Evolutionary conservation across 2,797 vertebrate species (phyloP).

Genomic region (Dicrostonyx torquatus): DNA sequence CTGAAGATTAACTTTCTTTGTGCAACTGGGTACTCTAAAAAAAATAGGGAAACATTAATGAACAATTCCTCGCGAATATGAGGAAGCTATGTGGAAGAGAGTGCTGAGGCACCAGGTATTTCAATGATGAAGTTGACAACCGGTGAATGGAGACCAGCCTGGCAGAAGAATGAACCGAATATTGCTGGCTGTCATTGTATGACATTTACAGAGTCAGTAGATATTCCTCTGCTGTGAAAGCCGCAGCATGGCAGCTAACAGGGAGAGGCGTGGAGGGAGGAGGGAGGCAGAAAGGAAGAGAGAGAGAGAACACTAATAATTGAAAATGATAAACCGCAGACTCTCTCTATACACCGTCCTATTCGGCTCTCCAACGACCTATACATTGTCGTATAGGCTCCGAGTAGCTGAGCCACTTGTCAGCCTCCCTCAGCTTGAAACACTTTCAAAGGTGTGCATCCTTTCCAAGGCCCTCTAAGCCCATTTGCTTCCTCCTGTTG

Average conservation of each 20-base stretch:
- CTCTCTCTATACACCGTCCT: background rate
- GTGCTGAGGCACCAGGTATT: background rate
- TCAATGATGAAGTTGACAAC: background rate
- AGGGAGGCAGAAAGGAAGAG: no score
- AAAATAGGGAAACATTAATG: slow-evolving; percentile 4
- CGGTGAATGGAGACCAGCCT: background rate
- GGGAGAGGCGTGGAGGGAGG: background rate
- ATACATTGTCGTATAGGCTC: background rate
- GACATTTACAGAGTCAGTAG: slow-evolving; percentile 15
- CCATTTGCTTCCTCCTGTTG: background rate
- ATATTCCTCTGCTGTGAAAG: background rate
- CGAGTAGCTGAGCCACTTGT: background rate
- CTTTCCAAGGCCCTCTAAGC: background rate
- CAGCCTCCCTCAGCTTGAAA: background rate
- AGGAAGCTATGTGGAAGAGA: background rate
- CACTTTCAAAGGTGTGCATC: background rate
- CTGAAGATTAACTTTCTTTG: slow-evolving; percentile 45
- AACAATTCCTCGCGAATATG: background rate
- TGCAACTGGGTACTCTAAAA: background rate
- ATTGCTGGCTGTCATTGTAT: background rate
- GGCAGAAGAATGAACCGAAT: background rate
- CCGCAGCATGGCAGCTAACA: background rate
- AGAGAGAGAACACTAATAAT: background rate
- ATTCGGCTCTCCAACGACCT: background rate
- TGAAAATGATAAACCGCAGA: background rate